Evolutionary conservation across 1,140 invertebrate species (phyloP), one percentile per base, ranked within the genome.

Genomic region (Drosophila jambulina): DNA sequence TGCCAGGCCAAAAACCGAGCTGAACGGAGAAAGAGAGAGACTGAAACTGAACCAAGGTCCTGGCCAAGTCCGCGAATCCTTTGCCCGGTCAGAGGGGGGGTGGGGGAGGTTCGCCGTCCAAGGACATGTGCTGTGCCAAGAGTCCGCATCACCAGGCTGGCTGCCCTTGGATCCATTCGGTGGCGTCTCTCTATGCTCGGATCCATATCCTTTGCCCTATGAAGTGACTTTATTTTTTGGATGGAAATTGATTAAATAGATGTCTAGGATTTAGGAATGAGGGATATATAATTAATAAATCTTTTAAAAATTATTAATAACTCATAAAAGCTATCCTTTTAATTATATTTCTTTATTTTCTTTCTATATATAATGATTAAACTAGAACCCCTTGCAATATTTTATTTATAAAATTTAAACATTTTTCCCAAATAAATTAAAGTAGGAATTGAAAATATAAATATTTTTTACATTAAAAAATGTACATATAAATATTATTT

Each of bases 61-160:
- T 56, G 62, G 57, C 57, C 75, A 68, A 72, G 64, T 32, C 63
- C 75, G 75, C 63, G 74, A 72, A 72, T 60, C 70, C 54, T 59
- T 72, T 59, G 63, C 17, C 32, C 27, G 27, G 4, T 19, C 4
- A 3, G 2, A 7, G 36, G 46, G 40, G 15, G 6, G 71, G 12
- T 8, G 62, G n/a, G 1, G 62, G 49, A 25, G 45, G 36, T 17
- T 45, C 56, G 60, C 42, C 84, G 75, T 69, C 80, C 70, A 75
- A 86, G 80, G 80, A 68, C 81, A 84, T 76, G 75, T 76, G 57
- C 62, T 71, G 57, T 45, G 63, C 76, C 48, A 67, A 56, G 81
- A 70, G 71, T 46, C 54, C 29, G 72, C 58, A 75, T 49, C 72
- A 51, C 58, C 49, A 61, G 46, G 23, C 56, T 78, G 56, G 32